A percentile compares a stretch with the other conserved stretches of the same genome.
These are phyloP conservation scores for Ptyas mucosa DNA, from an alignment of 2,113 vertebrate genomes.

Conservation along the genomic window DNA sequence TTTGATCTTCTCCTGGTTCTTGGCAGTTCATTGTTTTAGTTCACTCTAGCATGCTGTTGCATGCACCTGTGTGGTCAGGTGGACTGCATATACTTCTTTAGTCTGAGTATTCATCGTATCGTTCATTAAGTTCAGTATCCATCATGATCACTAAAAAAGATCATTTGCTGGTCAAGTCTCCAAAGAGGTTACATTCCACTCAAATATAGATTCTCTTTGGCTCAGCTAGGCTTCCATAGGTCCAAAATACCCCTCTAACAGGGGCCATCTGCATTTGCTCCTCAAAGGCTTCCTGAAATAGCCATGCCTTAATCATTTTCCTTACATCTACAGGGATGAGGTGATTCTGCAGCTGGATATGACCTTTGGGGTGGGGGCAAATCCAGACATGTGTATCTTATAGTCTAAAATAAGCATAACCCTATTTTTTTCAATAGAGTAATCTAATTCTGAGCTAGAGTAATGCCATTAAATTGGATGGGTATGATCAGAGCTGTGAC, in stretches of 20 bases:
- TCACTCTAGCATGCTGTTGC: background rate
- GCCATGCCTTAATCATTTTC: background rate
- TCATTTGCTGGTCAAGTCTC: background rate
- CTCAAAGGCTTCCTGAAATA: background rate
- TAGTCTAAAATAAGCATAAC: background rate
- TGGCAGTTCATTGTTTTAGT: background rate
- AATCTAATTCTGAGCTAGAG: background rate
- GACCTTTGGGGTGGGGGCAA: background rate
- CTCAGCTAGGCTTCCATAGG: background rate
- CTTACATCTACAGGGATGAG: background rate
- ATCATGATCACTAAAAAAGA: background rate
- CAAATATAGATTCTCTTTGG: background rate
- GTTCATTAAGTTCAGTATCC: background rate
- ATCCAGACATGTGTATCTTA: background rate
- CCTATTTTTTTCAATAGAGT: background rate
- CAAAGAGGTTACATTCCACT: background rate
- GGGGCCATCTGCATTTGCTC: background rate
- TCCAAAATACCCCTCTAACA: background rate
- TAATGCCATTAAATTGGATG: background rate
- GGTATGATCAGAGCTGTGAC: background rate
- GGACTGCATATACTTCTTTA: background rate
- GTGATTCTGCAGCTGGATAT: background rate
- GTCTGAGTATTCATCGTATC: background rate
- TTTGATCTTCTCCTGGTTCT: background rate
- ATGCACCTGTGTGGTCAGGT: background rate